Evolutionary conservation across 1,140 invertebrate species (phyloP).

Genomic region (Cataglyphis hispanica): DNA sequence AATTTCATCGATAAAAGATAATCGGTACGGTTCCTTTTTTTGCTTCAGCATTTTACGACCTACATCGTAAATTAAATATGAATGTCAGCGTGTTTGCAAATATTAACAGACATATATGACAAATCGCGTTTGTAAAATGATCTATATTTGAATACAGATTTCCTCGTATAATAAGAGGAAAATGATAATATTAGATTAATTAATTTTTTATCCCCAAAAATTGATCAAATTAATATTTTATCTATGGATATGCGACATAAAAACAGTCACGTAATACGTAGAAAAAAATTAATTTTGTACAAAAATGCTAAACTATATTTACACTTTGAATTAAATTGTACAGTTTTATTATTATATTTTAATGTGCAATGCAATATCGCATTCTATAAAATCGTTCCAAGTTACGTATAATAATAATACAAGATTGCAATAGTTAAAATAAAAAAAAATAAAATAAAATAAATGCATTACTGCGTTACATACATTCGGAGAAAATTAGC

Average conservation of each 20-base stretch:
- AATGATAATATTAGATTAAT: not conserved
- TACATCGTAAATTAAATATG: not conserved
- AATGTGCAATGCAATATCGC: not conserved
- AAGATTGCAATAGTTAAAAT: no score
- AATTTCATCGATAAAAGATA: conserved; percentile 58
- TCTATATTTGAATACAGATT: not conserved
- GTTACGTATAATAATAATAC: not conserved
- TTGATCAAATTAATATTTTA: not conserved
- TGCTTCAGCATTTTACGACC: not conserved
- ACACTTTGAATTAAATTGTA: not conserved
- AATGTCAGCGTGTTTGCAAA: not conserved
- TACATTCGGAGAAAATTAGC: not conserved
- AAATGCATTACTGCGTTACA: not conserved
- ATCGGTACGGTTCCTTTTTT: not conserved
- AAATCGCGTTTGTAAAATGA: not conserved
- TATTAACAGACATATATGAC: not conserved
- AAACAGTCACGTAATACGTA: no score
- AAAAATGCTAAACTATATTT: not conserved
- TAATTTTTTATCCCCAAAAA: not conserved
- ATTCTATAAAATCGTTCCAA: not conserved
- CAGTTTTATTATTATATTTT: not conserved
- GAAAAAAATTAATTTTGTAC: not conserved
- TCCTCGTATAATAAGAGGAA: not conserved
- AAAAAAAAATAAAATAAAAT: not conserved
- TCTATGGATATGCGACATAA: not conserved